These are phyloP conservation scores for Formicarius rufipectus DNA, from an alignment of 2,113 vertebrate genomes.

Conservation along the genomic window DNA sequence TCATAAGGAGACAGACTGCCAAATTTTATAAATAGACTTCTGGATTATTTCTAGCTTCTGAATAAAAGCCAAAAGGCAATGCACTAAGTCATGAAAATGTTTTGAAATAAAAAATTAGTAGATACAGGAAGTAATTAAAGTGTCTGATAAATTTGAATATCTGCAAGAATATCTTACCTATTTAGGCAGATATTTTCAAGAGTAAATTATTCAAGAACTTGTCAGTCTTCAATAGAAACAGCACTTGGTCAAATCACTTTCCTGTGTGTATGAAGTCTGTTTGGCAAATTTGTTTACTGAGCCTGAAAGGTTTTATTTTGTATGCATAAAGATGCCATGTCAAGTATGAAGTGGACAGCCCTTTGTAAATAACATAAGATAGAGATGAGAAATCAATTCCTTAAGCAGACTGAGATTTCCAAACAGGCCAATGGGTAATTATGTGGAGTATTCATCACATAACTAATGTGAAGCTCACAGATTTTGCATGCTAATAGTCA, in stretches of 20 bases:
- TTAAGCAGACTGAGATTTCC: background rate
- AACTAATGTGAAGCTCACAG: background rate
- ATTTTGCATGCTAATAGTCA: background rate
- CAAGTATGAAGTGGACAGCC: background rate
- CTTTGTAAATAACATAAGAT: background rate
- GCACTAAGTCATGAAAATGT: slow-evolving; percentile 4
- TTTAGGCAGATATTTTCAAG: background rate
- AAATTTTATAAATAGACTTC: slow-evolving; percentile 35
- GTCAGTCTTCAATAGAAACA: background rate
- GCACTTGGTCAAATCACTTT: background rate
- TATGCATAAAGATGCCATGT: background rate
- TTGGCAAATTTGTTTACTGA: background rate
- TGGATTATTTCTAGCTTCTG: slow-evolving; percentile 37
- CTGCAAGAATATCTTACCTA: background rate
- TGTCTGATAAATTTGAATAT: background rate
- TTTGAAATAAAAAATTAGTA: background rate
- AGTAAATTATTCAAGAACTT: background rate
- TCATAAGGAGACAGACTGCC: background rate
- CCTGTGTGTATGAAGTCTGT: background rate
- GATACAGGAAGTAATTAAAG: slow-evolving; percentile 10
- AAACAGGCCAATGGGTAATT: background rate
- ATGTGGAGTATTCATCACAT: background rate
- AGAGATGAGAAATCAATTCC: background rate
- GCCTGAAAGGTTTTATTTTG: background rate
- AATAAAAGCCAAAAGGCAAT: slow-evolving; percentile 14